These are phyloP conservation scores for Aricia artaxerxes DNA, from an alignment of 2,888 invertebrate genomes.

Conservation along the genomic window DNA sequence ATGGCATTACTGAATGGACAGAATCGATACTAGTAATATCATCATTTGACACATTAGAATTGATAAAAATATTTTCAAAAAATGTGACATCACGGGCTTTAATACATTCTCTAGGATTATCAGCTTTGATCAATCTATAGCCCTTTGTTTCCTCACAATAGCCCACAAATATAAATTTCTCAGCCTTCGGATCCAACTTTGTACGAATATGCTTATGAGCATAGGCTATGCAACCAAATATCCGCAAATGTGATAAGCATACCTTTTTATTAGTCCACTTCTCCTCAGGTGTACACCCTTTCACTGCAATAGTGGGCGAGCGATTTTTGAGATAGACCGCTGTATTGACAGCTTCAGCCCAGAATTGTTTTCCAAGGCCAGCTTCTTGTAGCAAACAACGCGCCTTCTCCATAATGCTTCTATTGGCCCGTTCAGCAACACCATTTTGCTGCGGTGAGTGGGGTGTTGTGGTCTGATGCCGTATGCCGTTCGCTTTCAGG, in stretches of 20 bases:
- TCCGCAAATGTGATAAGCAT: slow-evolving; percentile 28
- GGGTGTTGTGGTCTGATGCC: too few relatives aligned
- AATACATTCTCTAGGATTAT: slow-evolving; percentile 18
- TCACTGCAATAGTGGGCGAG: slow-evolving; percentile 33
- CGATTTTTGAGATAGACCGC: slow-evolving; percentile 40
- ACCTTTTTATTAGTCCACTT: slow-evolving; percentile 34
- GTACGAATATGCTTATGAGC: slow-evolving; percentile 28
- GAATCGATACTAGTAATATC: too few relatives aligned
- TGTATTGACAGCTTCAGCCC: slow-evolving; percentile 36
- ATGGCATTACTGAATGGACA: too few relatives aligned
- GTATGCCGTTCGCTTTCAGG: too few relatives aligned
- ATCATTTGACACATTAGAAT: slow-evolving; percentile 10
- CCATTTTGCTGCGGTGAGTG: too few relatives aligned
- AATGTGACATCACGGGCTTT: slow-evolving; percentile 31
- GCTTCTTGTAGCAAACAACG: too few relatives aligned
- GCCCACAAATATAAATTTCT: slow-evolving; percentile 21
- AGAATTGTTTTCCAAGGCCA: too few relatives aligned
- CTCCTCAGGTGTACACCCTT: slow-evolving; percentile 34
- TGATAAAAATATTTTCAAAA: too few relatives aligned
- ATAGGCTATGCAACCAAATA: slow-evolving; percentile 37
- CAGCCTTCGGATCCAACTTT: slow-evolving; percentile 35
- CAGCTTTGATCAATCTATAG: slow-evolving; percentile 36
- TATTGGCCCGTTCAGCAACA: too few relatives aligned
- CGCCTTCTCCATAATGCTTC: too few relatives aligned
- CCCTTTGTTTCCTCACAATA: slow-evolving; percentile 36